A percentile compares a stretch with the other conserved stretches of the same genome.
Conservation (phyloP, 1,140 invertebrate genomes). For the Micrasema longulum region DNA sequence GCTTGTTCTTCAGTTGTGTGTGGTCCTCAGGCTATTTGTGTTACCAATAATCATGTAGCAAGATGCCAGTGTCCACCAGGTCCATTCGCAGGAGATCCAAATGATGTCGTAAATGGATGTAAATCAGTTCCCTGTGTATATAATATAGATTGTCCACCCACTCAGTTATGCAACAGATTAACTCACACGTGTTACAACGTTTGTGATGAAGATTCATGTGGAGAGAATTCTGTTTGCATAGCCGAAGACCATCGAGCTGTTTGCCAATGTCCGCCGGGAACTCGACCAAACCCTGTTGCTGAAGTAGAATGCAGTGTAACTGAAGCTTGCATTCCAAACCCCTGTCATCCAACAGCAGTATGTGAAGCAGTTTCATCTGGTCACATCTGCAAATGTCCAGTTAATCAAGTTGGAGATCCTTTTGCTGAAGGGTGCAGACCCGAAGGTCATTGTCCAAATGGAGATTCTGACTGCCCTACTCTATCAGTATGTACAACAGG, state of each 20-base stretch:
- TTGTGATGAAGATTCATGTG: slow-evolving; percentile 85
- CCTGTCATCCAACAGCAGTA: slow-evolving; percentile 83
- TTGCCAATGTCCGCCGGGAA: slow-evolving; percentile 88
- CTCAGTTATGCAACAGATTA: slow-evolving; percentile 84
- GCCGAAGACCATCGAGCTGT: slow-evolving; percentile 83
- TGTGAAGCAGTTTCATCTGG: slow-evolving; percentile 77
- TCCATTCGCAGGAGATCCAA: slow-evolving; percentile 85
- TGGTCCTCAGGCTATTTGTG: slow-evolving; percentile 86
- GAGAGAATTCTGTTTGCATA: slow-evolving; percentile 88
- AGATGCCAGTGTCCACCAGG: slow-evolving; percentile 90
- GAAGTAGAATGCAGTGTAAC: slow-evolving; percentile 81
- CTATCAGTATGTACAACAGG: slow-evolving; percentile 80
- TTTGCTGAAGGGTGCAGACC: slow-evolving; percentile 78
- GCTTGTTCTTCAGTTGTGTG: slow-evolving; percentile 83
- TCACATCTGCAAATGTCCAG: slow-evolving; percentile 81
- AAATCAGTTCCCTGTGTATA: slow-evolving; percentile 85
- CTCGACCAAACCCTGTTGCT: slow-evolving; percentile 80
- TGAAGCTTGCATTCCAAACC: slow-evolving; percentile 79
- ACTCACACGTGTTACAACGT: slow-evolving; percentile 86
- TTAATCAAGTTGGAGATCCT: slow-evolving; percentile 81
- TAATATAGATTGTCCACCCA: slow-evolving; percentile 82
- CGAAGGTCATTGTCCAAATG: slow-evolving; percentile 77
- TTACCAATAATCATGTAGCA: slow-evolving; percentile 88
- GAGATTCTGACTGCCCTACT: slow-evolving; percentile 80
- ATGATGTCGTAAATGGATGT: slow-evolving; percentile 79